Conservation (phyloP, 2,797 vertebrate genomes). For the Helostoma temminkii region DNA sequence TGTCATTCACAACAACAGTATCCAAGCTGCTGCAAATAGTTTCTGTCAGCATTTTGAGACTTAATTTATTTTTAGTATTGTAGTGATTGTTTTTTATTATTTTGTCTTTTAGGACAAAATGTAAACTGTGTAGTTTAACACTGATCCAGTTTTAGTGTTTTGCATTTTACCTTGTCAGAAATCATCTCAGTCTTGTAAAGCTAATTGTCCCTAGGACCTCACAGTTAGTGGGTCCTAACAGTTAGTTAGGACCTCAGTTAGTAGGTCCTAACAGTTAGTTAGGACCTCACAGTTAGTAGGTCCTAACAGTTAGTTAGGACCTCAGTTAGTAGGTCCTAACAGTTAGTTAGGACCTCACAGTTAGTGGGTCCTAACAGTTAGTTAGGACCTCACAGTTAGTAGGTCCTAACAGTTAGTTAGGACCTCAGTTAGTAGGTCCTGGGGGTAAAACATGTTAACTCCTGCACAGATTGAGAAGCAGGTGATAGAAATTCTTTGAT, state of each 20-base stretch:
- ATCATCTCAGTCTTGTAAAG: conserved; percentile 2
- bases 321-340: too few species aligned
- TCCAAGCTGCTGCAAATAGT: background rate
- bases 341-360: too few species aligned
- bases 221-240: too few species aligned
- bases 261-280: too few species aligned
- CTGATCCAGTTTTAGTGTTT: background rate
- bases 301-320: too few species aligned
- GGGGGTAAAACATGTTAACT: conserved; percentile 14
- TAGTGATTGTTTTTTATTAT: background rate
- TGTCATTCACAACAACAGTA: background rate
- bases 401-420: too few species aligned
- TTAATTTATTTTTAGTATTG: background rate
- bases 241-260: too few species aligned
- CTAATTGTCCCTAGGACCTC: too few species aligned
- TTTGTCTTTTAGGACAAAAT: background rate
- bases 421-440: conserved; percentile 8
- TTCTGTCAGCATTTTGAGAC: background rate
- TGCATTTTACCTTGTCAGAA: conserved; percentile 17
- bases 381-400: too few species aligned
- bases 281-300: too few species aligned
- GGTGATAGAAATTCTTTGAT: conserved; percentile 41
- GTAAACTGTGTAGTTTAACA: conserved; percentile 1
- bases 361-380: too few species aligned
- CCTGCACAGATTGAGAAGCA: conserved; percentile 36